Base-by-base conservation (phyloP, 2,113 vertebrate genomes). In the Tamias sibiricus region DNA sequence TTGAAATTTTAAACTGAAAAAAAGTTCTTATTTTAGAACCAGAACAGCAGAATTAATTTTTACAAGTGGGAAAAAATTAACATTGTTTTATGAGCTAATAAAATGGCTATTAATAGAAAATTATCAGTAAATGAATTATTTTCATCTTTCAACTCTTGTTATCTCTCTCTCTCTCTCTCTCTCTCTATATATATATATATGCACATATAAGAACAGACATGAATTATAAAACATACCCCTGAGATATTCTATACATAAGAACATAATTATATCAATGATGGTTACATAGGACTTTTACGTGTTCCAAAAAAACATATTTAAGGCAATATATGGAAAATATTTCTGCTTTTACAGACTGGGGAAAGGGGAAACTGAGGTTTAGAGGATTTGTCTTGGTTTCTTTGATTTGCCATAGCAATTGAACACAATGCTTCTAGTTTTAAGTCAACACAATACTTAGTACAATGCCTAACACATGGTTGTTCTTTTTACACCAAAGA, bases 1-100 rank as follows among this genome's bases (percentile, higher is more conserved):
- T 89, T 91, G 97, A 97, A 83, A 80, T 83, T 83, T 96, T 79
- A 89, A 92, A 81, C 22, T 52, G 26, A 81, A 77, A 80, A 54
- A 42, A 71, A 52, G 2, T n/a, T 90, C 20, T 74, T 57, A 68
- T 90, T 95, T 94, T 92, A 90, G 28, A 17, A n/a, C 32, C 1
- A 59, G n/a, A 80, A 85, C 30, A 94, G 59, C 72, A 80, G 19
- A 96, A 49, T 76, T 52, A 77, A 83, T 91, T 76, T 81, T 82
- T 59, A 84, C 83, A 97, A 75, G 72, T 32, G 4, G 59, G 9
- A 62, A 62, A 62, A 89, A 69, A 80, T 62, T 76, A 49, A 64
- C 1, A 28, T 59, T 44, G 8, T 90, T 95, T 26, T 82, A 54
- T 89, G 14, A 86, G 19, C 19, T 75, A 62, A 84, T 42, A 91